phyloP scores from a whole-genome alignment of 1,140 invertebrate genomes.

The Himalopsyche phryganea region DNA sequence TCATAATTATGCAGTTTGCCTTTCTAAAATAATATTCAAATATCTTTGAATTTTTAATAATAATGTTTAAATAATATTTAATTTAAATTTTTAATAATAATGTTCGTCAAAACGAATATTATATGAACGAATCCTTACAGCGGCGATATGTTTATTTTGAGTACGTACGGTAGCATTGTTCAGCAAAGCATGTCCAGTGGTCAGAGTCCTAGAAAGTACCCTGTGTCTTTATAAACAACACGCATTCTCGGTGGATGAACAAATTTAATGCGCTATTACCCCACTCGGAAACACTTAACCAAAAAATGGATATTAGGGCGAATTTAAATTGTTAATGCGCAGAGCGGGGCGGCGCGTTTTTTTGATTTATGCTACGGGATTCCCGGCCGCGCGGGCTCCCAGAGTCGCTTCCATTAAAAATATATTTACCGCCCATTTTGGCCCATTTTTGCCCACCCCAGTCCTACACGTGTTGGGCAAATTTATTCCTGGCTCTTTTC shows the following conservation, averaged over 20 bases:
- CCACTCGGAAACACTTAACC: slow-evolving; percentile 25
- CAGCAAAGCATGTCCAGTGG: not conserved
- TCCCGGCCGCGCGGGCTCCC: not conserved
- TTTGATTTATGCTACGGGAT: slow-evolving; percentile 21
- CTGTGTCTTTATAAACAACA: not conserved
- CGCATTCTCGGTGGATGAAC: slow-evolving; percentile 10
- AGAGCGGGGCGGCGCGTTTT: not conserved
- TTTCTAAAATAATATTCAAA: no score
- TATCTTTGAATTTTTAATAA: no score
- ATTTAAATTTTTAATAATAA: no score
- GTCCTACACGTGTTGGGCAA: slow-evolving; percentile 8
- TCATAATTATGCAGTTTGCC: no score
- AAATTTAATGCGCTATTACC: slow-evolving; percentile 22
- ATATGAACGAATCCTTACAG: no score
- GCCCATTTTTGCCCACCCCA: slow-evolving; percentile 1
- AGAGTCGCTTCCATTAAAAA: slow-evolving; percentile 25
- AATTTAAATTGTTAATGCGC: slow-evolving; percentile 30
- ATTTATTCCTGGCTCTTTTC: no score
- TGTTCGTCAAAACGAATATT: no score
- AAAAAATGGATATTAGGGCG: slow-evolving; percentile 29
- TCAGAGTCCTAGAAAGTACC: no score
- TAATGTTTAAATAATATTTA: no score
- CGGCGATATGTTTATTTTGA: no score
- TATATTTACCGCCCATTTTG: slow-evolving; percentile 20
- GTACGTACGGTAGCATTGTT: no score